A percentile compares a stretch with the other conserved stretches of the same genome.
Evolutionary conservation across 2,113 vertebrate genomes (phyloP).

Genomic region (Nothocercus nigrocapillus): DNA sequence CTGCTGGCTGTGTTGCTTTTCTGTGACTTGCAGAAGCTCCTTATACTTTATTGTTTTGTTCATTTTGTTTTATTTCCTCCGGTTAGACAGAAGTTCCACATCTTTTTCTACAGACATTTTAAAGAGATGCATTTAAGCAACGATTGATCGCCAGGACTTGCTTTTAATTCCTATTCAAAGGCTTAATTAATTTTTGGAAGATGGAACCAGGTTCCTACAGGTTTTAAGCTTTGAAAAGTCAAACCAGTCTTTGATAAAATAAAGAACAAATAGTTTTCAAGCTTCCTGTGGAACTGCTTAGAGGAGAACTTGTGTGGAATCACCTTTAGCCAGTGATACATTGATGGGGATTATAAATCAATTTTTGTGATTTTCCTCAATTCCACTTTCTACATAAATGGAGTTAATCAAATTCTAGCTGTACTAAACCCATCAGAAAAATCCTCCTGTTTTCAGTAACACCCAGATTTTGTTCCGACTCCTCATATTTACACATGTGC

Average conservation of each 20-base stretch:
- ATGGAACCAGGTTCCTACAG: neutral
- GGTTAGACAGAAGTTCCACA: neutral
- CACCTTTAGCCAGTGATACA: neutral
- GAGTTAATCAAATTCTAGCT: neutral
- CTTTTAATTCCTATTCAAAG: neutral
- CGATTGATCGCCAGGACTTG: neutral
- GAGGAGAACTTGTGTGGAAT: neutral
- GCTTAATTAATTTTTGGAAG: neutral
- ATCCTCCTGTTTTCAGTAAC: neutral
- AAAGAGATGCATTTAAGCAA: neutral
- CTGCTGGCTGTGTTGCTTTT: neutral
- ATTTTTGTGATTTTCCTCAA: neutral
- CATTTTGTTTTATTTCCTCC: fast-evolving
- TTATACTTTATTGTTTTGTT: neutral
- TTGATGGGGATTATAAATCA: neutral
- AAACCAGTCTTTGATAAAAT: neutral
- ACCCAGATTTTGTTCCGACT: neutral
- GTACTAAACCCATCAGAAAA: neutral
- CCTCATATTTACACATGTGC: neutral
- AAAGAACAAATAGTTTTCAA: neutral
- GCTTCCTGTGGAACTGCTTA: neutral
- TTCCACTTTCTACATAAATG: neutral
- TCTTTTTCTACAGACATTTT: neutral
- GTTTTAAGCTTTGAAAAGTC: neutral
- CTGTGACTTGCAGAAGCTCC: neutral